A percentile compares a stretch with the other conserved stretches of the same genome.
Conservation (phyloP, 2,113 vertebrate species). For the Rhadina sibilatrix region DNA sequence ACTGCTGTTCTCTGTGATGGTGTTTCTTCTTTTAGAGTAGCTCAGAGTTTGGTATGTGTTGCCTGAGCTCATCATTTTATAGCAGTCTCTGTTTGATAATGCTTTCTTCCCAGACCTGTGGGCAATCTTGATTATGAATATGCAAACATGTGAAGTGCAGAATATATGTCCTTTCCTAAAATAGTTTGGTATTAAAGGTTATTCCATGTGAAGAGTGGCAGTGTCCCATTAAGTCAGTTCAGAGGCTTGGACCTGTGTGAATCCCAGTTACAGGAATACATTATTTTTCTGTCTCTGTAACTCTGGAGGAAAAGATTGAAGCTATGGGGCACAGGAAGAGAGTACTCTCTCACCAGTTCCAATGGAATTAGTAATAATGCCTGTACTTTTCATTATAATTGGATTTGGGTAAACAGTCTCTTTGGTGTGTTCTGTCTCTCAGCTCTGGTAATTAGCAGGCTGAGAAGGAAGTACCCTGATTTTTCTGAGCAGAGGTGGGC, state of each 20-base stretch:
- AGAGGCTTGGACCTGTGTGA: neutral
- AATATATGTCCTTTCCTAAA: neutral
- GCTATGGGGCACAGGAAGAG: neutral
- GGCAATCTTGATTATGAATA: neutral
- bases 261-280: neutral
- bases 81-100: neutral
- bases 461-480: constrained; percentile 58
- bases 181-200: neutral
- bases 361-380: neutral
- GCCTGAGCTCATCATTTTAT: neutral
- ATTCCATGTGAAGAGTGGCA: neutral
- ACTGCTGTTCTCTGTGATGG: too few species aligned
- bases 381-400: constrained; percentile 38
- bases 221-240: neutral
- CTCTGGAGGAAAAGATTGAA: neutral
- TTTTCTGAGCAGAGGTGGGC: constrained; percentile 43
- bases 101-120: neutral
- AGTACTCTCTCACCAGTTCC: neutral
- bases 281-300: neutral
- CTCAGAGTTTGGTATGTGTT: neutral
- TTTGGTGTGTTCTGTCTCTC: constrained; percentile 4
- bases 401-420: constrained; percentile 27
- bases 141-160: neutral
- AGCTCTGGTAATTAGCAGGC: constrained; percentile 46
- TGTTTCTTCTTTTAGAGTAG: neutral